phyloP scores from a whole-genome alignment of 2,888 invertebrate genomes.

The Drosophila cracens region DNA sequence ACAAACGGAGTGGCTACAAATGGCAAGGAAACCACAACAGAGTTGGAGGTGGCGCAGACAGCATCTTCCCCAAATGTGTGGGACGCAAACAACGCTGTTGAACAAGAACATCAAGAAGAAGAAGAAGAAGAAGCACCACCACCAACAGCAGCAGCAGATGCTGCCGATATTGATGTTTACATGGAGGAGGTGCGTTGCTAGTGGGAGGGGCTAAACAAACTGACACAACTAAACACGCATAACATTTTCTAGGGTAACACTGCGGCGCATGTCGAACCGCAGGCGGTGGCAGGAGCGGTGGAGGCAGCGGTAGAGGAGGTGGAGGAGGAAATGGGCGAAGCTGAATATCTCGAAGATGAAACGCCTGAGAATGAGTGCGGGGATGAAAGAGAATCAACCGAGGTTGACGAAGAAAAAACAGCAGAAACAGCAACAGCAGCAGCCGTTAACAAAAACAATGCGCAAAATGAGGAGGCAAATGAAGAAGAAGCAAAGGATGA shows the following conservation, averaged over 20 bases:
- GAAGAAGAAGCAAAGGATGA: constrained; percentile 21
- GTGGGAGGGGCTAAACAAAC: constrained; percentile 12
- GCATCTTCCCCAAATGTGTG: constrained; percentile 12
- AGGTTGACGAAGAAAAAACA: constrained; percentile 1
- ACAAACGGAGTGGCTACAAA: constrained; percentile 49
- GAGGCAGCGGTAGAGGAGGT: constrained; percentile 1
- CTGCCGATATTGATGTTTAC: constrained; percentile 38
- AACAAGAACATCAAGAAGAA: constrained; percentile 14
- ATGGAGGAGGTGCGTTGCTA: constrained; percentile 55
- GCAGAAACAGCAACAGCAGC: constrained; percentile 1
- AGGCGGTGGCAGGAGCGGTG: not conserved
- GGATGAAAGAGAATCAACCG: constrained; percentile 17
- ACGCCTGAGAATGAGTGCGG: constrained; percentile 40
- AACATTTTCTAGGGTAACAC: constrained; percentile 48
- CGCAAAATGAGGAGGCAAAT: constrained; percentile 19
- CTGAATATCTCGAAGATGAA: constrained; percentile 64
- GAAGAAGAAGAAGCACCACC: constrained; percentile 16
- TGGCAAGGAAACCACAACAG: constrained; percentile 11
- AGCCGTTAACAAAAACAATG: not conserved
- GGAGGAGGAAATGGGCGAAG: constrained; percentile 56
- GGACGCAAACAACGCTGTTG: constrained; percentile 24
- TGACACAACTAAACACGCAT: constrained; percentile 28
- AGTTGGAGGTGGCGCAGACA: not conserved
- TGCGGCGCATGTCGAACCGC: constrained; percentile 14
- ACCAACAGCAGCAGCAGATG: constrained; percentile 13